Evolutionary conservation across 1,140 invertebrate genomes (phyloP).

Genomic region (Lepidurus couesii): DNA sequence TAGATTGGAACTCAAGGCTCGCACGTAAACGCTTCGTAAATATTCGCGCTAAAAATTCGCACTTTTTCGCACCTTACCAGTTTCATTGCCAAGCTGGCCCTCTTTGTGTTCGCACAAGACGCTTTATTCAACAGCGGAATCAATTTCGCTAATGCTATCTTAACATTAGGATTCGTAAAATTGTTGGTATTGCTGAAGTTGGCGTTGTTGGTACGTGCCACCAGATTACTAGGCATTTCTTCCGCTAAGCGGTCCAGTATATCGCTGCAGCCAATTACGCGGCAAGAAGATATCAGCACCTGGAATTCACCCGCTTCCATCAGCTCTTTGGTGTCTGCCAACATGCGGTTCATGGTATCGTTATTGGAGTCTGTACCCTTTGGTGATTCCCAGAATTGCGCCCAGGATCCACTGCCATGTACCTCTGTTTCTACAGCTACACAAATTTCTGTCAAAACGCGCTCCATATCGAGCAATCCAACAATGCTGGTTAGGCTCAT

Average conservation of each 20-base stretch:
- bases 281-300: constrained; percentile 60
- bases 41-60: constrained; percentile 75
- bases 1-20: constrained; percentile 38
- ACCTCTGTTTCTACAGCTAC: constrained; percentile 31
- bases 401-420: constrained; percentile 33
- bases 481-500: constrained; percentile 43
- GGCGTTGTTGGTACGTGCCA: neutral
- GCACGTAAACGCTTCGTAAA: constrained; percentile 77
- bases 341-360: constrained; percentile 49
- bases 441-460: constrained; percentile 61
- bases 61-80: constrained; percentile 67
- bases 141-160: constrained; percentile 78
- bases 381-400: constrained; percentile 39
- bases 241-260: constrained; percentile 75
- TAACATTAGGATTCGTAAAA: constrained; percentile 65
- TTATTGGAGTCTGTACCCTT: neutral
- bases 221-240: constrained; percentile 37
- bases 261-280: constrained; percentile 69
- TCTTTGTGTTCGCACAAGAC: neutral
- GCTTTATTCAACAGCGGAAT: constrained; percentile 71
- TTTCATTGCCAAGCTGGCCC: constrained; percentile 34
- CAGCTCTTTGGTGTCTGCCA: constrained; percentile 69
- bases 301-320: constrained; percentile 73
- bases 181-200: constrained; percentile 28
- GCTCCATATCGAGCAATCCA: constrained; percentile 67